Base-by-base conservation (phyloP, 2,888 invertebrate species). In the Camptogramma bilineatum region DNA sequence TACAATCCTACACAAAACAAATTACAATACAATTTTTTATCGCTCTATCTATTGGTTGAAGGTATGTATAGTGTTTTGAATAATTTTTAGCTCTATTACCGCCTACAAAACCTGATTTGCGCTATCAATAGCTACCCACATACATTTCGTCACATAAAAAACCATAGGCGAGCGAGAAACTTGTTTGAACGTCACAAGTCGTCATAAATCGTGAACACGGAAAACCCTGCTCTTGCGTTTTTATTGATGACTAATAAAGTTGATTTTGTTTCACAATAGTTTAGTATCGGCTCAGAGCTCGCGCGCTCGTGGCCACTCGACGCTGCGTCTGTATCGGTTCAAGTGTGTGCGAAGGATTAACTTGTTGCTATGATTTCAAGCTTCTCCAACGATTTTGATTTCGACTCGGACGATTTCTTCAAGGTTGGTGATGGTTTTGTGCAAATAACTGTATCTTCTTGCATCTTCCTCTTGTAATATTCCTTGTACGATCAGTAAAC, bases 291-390 rank as follows among this genome's bases (percentile, higher is more conserved):
- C 28, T 58, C 52, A 46, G 51, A 34, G 16, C 5, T 9, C 59
- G 48, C 47, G 58, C 52, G 57, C 44, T 46, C 54, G 39, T 13
- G 18, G 46, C 2, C 17, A 13, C 19, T 44, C 10, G 59, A 21
- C 52, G 74, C 69, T 55, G 71, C 65, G 66, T 53, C 8, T 47
- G 31, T 50, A 17, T 24, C 48, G 53, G 47, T 31, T 48, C 52
- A 28, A 48, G 62, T 70, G 57, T 66, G 60, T 63, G 52, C 58
- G 48, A 57, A 62, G 42, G 58, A 51, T 8, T 54, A 52, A 60
- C 50, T 67, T 68, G 71, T 66, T 68, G 71, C 72, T 71, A 78
- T 79, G 79, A 71, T 70, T 68, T 53, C 64, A 54, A 66, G 69
- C 46, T 66, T 57, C 53, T 64, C 64, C 55, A 13, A 56, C 55